phyloP scores from a whole-genome alignment of 2,888 invertebrate genomes.

The Trisateles emortualis region DNA sequence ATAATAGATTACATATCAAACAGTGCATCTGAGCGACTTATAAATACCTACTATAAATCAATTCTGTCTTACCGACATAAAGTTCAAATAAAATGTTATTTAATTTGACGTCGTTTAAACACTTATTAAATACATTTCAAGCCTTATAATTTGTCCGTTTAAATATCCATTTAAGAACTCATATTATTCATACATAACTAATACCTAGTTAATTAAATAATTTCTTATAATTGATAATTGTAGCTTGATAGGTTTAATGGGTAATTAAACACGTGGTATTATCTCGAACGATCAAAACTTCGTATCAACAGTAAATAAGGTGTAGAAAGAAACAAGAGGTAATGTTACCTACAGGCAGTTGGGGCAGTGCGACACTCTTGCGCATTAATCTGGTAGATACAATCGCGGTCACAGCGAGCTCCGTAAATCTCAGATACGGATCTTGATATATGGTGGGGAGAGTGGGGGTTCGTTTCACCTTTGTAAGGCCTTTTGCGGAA shows the following conservation, averaged over 20 bases:
- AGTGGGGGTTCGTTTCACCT: slow-evolving; percentile 54
- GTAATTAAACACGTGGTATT: slow-evolving; percentile 35
- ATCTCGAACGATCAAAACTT: slow-evolving; percentile 49
- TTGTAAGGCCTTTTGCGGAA: slow-evolving; percentile 52
- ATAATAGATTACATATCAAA: no score
- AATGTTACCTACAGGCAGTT: slow-evolving; percentile 66
- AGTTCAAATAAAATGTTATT: not conserved
- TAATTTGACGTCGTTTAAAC: not conserved
- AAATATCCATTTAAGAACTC: slow-evolving; percentile 16
- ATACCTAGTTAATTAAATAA: slow-evolving; percentile 21
- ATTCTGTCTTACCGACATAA: slow-evolving; percentile 1
- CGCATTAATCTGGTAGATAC: slow-evolving; percentile 82
- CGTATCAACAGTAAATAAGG: slow-evolving; percentile 56
- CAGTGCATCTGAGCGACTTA: no score
- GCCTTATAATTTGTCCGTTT: slow-evolving; percentile 4
- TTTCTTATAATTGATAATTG: slow-evolving; percentile 18
- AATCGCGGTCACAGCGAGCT: slow-evolving; percentile 69
- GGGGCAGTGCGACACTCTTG: slow-evolving; percentile 62
- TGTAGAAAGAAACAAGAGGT: slow-evolving; percentile 57
- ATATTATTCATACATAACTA: slow-evolving; percentile 11
- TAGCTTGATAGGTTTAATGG: slow-evolving; percentile 21
- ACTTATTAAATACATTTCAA: not conserved
- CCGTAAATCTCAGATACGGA: slow-evolving; percentile 80
- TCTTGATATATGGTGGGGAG: slow-evolving; percentile 70
- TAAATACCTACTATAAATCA: slow-evolving; percentile 1